A percentile compares a stretch with the other conserved stretches of the same genome.
Conservation (phyloP, 2,797 vertebrate genomes). For the Lagodon rhomboides region DNA sequence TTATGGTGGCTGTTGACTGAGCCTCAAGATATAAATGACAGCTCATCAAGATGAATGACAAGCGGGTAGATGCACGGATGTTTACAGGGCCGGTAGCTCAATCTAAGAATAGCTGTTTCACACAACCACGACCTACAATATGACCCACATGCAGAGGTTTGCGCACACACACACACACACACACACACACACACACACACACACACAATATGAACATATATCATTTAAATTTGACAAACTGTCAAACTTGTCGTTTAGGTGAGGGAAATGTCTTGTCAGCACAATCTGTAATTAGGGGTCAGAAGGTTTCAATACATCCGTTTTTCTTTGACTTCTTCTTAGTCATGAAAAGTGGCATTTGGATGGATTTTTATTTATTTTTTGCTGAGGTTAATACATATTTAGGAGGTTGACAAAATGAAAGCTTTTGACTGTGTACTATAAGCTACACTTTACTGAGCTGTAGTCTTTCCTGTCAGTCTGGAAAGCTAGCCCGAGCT, state of each 20-base stretch:
- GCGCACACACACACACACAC: neutral
- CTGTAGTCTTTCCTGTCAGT: neutral
- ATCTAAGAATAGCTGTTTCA: constrained; percentile 7
- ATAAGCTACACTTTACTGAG: neutral
- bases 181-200: neutral
- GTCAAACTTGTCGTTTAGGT: constrained; percentile 8
- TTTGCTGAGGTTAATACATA: no score
- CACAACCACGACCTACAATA: neutral
- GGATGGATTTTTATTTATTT: no score
- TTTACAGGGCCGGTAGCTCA: constrained; percentile 11
- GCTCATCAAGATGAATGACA: constrained; percentile 39
- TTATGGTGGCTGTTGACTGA: neutral
- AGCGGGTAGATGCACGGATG: neutral
- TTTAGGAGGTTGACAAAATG: no score
- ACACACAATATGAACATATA: neutral
- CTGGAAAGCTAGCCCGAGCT: neutral
- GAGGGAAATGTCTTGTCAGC: neutral
- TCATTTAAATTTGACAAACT: constrained; percentile 23
- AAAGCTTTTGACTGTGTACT: neutral
- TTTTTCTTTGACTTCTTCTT: no score
- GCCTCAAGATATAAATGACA: constrained; percentile 21
- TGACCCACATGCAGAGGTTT: no score
- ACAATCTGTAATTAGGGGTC: constrained; percentile 11
- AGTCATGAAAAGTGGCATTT: no score
- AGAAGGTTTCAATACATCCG: neutral